Conservation (phyloP, 2,797 vertebrate genomes). For the Naso thynnoides region DNA sequence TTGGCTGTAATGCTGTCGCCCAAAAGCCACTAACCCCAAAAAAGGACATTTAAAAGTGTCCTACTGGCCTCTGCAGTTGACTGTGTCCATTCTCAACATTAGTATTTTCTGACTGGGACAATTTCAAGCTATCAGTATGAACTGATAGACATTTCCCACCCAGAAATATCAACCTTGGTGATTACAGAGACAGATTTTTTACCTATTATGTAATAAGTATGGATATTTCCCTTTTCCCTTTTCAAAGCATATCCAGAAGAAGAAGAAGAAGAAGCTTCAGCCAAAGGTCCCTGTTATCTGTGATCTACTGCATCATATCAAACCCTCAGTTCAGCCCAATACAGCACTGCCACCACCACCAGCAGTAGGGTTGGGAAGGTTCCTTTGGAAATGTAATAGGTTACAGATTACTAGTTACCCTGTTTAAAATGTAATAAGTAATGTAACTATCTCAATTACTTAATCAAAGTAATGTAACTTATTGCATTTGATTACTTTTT, state of each 20-base stretch:
- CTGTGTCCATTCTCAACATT: not conserved
- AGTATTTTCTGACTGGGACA: not conserved
- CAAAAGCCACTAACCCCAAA: not conserved
- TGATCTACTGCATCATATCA: constrained; percentile 1
- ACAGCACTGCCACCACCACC: too few species aligned
- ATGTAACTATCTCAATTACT: too few species aligned
- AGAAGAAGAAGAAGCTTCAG: not conserved
- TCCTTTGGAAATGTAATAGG: too few species aligned
- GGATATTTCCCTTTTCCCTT: not conserved
- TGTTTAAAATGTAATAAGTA: too few species aligned
- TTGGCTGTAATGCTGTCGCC: not conserved
- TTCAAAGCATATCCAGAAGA: not conserved
- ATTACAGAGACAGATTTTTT: not conserved
- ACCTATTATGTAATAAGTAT: constrained; percentile 2
- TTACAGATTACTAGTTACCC: too few species aligned
- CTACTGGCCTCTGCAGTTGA: not conserved
- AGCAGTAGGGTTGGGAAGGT: too few species aligned
- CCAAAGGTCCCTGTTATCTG: not conserved
- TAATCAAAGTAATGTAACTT: too few species aligned
- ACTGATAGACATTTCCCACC: not conserved
- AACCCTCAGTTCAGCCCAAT: not conserved
- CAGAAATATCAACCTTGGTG: not conserved
- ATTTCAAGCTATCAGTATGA: not conserved
- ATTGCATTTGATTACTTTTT: too few species aligned
- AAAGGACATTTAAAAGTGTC: not conserved